phyloP scores from a whole-genome alignment of 2,888 invertebrate genomes.

The Onchidella celtica region DNA sequence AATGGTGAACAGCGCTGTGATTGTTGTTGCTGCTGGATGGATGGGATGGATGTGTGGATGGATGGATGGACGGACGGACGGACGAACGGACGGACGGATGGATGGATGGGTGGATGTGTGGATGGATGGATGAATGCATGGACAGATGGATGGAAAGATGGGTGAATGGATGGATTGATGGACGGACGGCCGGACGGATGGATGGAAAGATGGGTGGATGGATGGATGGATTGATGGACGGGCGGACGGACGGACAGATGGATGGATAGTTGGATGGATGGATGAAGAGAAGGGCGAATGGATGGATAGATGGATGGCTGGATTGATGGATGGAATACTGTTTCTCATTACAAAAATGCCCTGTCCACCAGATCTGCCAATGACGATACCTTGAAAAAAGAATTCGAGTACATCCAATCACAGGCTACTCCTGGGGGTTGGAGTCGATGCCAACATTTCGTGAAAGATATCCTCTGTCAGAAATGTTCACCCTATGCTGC shows the following conservation, averaged over 20 bases:
- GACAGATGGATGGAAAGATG: slow-evolving; percentile 10
- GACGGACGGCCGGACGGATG: slow-evolving; percentile 3
- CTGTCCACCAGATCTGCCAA: slow-evolving; percentile 54
- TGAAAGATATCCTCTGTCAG: slow-evolving; percentile 71
- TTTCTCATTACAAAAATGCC: too few species aligned
- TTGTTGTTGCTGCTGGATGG: too few species aligned
- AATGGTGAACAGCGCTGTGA: too few species aligned
- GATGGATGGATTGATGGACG: slow-evolving; percentile 16
- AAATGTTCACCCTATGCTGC: slow-evolving; percentile 77
- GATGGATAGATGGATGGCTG: slow-evolving; percentile 13
- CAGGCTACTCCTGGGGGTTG: slow-evolving; percentile 51
- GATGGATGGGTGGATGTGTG: too few species aligned
- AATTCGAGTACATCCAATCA: slow-evolving; percentile 56
- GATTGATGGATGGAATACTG: slow-evolving; percentile 10
- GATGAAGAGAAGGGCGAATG: slow-evolving; percentile 1
- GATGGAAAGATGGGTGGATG: slow-evolving; percentile 8
- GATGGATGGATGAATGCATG: slow-evolving; percentile 11
- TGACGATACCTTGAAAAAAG: slow-evolving; percentile 57
- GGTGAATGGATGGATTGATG: slow-evolving; percentile 13
- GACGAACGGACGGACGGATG: too few species aligned
- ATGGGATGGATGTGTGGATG: too few species aligned
- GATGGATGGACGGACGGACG: too few species aligned
- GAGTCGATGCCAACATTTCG: slow-evolving; percentile 61
- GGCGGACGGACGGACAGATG: slow-evolving; percentile 16
- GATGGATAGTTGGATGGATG: slow-evolving; percentile 14